Percentiles rank a stretch among this genome's conserved stretches.
These are phyloP conservation scores for Toxotes chatareus DNA, from an alignment of 2,113 vertebrate genomes.

Conservation along the genomic window DNA sequence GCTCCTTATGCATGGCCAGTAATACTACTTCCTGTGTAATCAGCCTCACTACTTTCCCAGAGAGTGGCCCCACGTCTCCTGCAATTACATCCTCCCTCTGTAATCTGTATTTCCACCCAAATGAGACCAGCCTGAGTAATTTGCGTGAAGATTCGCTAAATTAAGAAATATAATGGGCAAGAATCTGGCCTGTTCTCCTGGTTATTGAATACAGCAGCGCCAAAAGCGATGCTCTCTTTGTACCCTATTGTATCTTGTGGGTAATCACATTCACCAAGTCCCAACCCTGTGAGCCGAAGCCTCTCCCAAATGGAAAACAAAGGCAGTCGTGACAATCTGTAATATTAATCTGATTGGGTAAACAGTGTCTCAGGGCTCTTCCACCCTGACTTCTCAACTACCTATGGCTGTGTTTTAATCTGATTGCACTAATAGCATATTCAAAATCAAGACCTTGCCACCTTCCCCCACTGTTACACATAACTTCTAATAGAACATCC, in stretches of 20 bases:
- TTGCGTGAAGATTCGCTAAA: conserved; percentile 80
- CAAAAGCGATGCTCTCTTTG: conserved; percentile 69
- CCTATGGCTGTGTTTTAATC: conserved; percentile 80
- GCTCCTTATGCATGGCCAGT: conserved; percentile 71
- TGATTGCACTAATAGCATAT: conserved; percentile 80
- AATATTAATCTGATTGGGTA: conserved; percentile 84
- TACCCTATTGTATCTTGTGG: conserved; percentile 72
- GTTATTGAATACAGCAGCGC: conserved; percentile 81
- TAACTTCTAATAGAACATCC: conserved; percentile 81
- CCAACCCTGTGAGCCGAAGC: conserved; percentile 40
- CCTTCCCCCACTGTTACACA: conserved; percentile 73
- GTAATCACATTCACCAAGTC: conserved; percentile 75
- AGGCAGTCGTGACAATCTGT: conserved; percentile 78
- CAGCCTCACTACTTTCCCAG: conserved; percentile 74
- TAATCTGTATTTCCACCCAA: conserved; percentile 79
- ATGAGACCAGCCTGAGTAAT: conserved; percentile 79
- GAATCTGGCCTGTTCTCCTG: conserved; percentile 70
- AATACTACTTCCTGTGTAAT: conserved; percentile 82
- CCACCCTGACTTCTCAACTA: conserved; percentile 63
- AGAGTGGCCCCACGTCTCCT: conserved; percentile 72
- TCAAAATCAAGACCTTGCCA: conserved; percentile 77
- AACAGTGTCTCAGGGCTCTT: conserved; percentile 74
- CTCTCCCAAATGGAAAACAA: conserved; percentile 74
- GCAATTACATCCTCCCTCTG: conserved; percentile 79
- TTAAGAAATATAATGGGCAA: conserved; percentile 82